Evolutionary conservation across 1,140 invertebrate species (phyloP).

Genomic region (Palaemon carinicauda): DNA sequence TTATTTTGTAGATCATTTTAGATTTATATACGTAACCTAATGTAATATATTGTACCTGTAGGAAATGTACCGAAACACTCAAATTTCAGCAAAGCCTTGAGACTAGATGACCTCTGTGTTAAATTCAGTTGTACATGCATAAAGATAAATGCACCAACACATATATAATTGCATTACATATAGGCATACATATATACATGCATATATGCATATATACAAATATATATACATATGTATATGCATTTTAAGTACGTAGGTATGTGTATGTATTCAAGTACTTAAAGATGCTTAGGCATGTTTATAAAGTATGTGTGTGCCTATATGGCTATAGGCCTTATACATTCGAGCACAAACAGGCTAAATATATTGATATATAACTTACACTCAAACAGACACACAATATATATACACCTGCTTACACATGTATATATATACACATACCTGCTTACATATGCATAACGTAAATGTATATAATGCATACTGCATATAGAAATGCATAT

Average conservation of each 20-base stretch:
- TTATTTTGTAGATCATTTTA: neutral
- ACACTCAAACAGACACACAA: neutral
- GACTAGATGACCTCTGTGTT: neutral
- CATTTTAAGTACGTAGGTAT: neutral
- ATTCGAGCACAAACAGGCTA: too few relatives aligned
- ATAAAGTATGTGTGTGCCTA: neutral
- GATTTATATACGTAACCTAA: conserved; percentile 5
- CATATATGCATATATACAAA: neutral
- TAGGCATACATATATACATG: too few relatives aligned
- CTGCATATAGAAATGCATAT: neutral
- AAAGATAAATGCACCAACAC: too few relatives aligned
- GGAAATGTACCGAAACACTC: too few relatives aligned
- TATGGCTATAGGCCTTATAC: neutral
- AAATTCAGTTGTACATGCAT: neutral
- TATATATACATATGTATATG: neutral
- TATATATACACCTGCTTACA: neutral
- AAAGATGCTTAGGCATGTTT: neutral
- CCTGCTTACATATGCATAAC: too few relatives aligned
- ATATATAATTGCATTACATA: too few relatives aligned
- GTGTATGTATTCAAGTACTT: neutral
- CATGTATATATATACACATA: neutral
- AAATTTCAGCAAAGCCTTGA: neutral
- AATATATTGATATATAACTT: neutral
- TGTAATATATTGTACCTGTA: neutral
- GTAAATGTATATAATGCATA: too few relatives aligned